Conservation (phyloP, 1,140 invertebrate genomes). For the Pteromalus puparum region DNA sequence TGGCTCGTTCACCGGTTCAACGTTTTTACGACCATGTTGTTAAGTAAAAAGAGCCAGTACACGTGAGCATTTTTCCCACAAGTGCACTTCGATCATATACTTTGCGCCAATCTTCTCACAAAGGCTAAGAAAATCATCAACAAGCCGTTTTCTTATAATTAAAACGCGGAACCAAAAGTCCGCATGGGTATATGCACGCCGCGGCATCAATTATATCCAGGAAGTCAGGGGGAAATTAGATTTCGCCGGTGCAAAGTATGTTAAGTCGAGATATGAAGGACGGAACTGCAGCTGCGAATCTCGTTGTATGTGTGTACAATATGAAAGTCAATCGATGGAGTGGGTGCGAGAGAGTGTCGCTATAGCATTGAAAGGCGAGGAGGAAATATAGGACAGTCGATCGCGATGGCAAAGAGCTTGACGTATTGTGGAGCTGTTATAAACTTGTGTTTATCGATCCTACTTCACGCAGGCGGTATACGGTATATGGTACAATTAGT, state of each 20-base stretch:
- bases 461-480: too few species aligned
- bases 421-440: too few species aligned
- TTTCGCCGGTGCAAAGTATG: not conserved
- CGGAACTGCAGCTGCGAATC: not conserved
- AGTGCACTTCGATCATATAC: not conserved
- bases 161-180: not conserved
- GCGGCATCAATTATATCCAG: not conserved
- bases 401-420: too few species aligned
- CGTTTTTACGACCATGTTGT: too few species aligned
- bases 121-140: not conserved
- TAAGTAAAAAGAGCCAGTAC: not conserved
- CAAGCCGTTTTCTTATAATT: conserved; percentile 12
- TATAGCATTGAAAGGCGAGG: too few species aligned
- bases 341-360: too few species aligned
- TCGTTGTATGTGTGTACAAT: not conserved
- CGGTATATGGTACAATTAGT: too few species aligned
- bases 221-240: not conserved
- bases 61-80: not conserved
- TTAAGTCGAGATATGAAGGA: not conserved
- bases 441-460: too few species aligned
- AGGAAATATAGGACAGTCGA: too few species aligned
- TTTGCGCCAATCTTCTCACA: not conserved
- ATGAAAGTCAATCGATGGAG: too few species aligned
- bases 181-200: not conserved
- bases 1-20: too few species aligned